Base-by-base conservation (phyloP, 1,140 invertebrate species). In the Drosophila arizonae region DNA sequence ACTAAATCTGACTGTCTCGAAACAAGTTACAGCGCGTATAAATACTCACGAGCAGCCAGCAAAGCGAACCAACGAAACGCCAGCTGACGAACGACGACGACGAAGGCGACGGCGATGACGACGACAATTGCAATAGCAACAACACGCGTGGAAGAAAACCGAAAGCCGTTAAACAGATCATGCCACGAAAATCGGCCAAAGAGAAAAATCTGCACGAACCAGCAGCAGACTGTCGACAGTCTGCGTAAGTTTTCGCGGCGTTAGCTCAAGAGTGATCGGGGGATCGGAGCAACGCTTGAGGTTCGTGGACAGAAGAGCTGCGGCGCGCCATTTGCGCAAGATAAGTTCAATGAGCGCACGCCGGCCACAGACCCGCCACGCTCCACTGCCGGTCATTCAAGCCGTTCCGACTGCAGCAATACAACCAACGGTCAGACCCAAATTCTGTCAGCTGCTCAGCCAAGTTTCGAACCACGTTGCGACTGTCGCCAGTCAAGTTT, bases 151-250 rank as follows among this genome's bases (percentile, higher is more conserved):
- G 67, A 86, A 81, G 81, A 85, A 87, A 87, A 88, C 82, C 79
- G 82, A 87, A 87, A 87, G 82, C 82, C 76, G 79, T 87, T 82
- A 88, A 87, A 87, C 84, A 88, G 82, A 87, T 87, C 82, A 87
- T 87, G 82, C 84, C 84, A 87, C 76, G 79, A 72, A 87, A 87
- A 87, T 88, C 82, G 82, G 82, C 87, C 82, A 82, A 72, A 88
- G 84, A 88, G 84, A 87, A 87, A 87, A 87, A 82, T 82, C 79
- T 72, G 75, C 84, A 77, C 84, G 84, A 81, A 79, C 52, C 41
- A 61, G 50, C 68, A 66, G 43, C n/a, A 56, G 45, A 24, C 21
- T 62, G 74, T 24, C 51, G 46, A 24, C 33, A 33, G 26, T 54
- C 64, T 73, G 71, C 71, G 57, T 61, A 61, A 56, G 71, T 68